Evolutionary conservation across 2,797 vertebrate species (phyloP), one percentile per base, ranked within the genome.

Genomic region (Staurois parvus): DNA sequence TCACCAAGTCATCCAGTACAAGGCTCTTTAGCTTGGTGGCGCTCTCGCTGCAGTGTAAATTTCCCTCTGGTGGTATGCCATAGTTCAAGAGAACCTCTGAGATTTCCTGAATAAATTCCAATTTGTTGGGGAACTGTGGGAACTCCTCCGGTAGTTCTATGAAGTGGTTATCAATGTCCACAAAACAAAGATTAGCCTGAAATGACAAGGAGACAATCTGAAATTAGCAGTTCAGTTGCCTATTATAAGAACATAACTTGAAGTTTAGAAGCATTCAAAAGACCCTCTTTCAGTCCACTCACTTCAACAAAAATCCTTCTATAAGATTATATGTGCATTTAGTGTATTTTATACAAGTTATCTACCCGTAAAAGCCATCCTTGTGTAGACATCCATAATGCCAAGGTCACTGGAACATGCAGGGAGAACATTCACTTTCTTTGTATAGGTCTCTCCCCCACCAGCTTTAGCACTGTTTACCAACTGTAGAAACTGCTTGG

Each of bases 121-220:
- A 77, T 88, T 97, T 98, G 90, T 97, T 97, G 59, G 98, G 98
- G 85, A 99, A 99, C 89, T 95, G 91, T 0, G 98, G 98, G 56
- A 99, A 96, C 87, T 98, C 97, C 89, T 99, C 98, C 0, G 98
- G 98, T 70, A 95, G 90, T 84, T 99, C 98, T 0, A 99, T 95
- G 80, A 94, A 96, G 90, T 97, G 97, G 94, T 97, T 98, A 90
- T 99, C 98, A 0, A 99, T 97, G 90, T 99, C 98, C 83, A 99
- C 98, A 48, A 99, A 99, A 88, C 98, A 99, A 88, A 99, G 92
- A 88, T 99, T 99, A 68, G 98, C 97, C 98, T 99, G 93, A 34
- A 89, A 94, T 13, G 15, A 76, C 17, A 40, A 76, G 48, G 8
- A 0, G 6, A 62, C 1, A 52, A 32, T 4, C 2, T 4, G 59